Base-by-base conservation (phyloP, 2,797 vertebrate species). In the Enteromius viviparus region DNA sequence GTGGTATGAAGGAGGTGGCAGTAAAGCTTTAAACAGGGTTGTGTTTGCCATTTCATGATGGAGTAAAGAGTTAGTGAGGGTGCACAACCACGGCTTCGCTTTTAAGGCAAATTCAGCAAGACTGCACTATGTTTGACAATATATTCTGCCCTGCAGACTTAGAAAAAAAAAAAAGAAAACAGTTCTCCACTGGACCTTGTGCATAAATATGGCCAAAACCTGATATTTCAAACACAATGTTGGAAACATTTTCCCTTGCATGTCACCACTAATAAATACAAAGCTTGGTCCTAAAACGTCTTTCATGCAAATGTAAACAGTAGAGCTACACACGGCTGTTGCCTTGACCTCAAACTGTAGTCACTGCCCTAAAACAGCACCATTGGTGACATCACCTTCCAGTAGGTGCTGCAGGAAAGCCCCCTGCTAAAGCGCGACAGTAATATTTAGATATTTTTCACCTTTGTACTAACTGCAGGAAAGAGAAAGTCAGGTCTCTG, bases 211-310 rank as follows among this genome's bases (percentile, higher is more conserved):
- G 19, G 29, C 14, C 49, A 62, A 60, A 51, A 12, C 11, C 5
- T 51, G 47, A 82, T 55, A 66, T 66, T 82, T 32, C 17, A n/a
- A 65, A 76, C 58, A 75, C 29, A 66, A 21, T 74, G 29, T 72
- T 75, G 45, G 17, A 76, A 76, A 68, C 42, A 76, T 53, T 76
- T 66, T 34, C 8, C 58, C 6, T 76, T 29, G 42, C 26, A 76
- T 1, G 17, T 76, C 32, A 76, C 29, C 60, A 15, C 65, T 40
- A n/a, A 53, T 82, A 82, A 55, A 37, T 45, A 68, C 71, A 53
- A 62, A 82, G 29, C 47, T 21, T 66, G 71, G n/a, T 47, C 47
- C 23, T 8, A 64, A 72, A 82, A 64, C 32, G 68, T 82, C 42
- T 26, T 64, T 51, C 70, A 74, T 17, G 15, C 32, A 40, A n/a